Evolutionary conservation across 2,797 vertebrate genomes (phyloP).

Genomic region (Phylloscopus collybita): DNA sequence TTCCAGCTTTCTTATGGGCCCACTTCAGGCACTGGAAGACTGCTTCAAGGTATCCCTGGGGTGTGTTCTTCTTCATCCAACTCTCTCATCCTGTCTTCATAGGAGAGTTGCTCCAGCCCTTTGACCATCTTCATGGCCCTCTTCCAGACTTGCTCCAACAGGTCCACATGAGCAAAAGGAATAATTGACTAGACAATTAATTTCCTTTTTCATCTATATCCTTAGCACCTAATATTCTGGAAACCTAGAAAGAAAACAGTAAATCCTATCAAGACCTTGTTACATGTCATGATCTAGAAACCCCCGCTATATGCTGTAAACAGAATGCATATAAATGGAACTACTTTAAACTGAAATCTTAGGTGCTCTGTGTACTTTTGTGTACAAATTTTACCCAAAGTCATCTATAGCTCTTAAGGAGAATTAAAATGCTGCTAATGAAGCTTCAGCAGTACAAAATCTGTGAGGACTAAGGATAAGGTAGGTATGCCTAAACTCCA

Average conservation of each 20-base stretch:
- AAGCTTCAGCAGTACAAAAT: neutral
- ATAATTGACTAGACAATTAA: neutral
- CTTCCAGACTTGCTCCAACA: neutral
- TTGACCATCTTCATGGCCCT: neutral
- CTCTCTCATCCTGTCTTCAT: neutral
- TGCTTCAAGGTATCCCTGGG: neutral
- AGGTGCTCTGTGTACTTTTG: neutral
- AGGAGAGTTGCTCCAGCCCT: neutral
- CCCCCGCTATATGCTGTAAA: neutral
- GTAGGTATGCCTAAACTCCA: neutral
- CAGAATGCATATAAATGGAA: neutral
- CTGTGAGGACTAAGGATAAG: neutral
- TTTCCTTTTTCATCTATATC: neutral
- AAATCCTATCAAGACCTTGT: neutral
- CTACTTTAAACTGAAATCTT: neutral
- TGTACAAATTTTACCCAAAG: neutral
- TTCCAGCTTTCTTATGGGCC: neutral
- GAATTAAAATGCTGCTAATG: neutral
- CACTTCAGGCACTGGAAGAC: neutral
- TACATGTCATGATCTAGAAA: neutral
- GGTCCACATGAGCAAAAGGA: neutral
- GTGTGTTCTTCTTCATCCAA: neutral
- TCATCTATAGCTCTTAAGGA: neutral
- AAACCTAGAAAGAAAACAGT: neutral
- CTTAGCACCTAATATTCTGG: neutral